These are phyloP conservation scores for Aphis gossypii DNA, from an alignment of 1,140 invertebrate genomes.

Conservation along the genomic window DNA sequence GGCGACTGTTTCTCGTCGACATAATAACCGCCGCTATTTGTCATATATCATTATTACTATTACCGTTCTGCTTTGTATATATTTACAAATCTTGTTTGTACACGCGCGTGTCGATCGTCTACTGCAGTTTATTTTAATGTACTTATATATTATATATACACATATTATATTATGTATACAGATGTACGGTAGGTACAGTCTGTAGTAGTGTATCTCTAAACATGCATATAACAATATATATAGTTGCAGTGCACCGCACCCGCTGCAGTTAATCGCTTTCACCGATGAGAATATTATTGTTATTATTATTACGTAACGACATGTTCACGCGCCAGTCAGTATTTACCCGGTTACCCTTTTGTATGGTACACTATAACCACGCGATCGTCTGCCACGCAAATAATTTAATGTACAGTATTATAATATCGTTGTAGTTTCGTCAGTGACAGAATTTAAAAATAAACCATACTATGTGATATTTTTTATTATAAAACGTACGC, in stretches of 20 bases:
- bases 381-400: not conserved
- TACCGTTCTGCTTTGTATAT: not conserved
- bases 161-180: not conserved
- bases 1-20: not conserved
- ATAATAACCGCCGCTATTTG: constrained; percentile 5
- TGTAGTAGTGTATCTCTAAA: not conserved
- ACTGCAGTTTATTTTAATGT: not conserved
- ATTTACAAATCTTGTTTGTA: constrained; percentile 12
- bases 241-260: not conserved
- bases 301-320: not conserved
- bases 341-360: not conserved
- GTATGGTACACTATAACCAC: not conserved
- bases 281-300: constrained; percentile 15
- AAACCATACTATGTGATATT: no score
- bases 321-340: not conserved
- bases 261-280: not conserved
- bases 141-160: not conserved
- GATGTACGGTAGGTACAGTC: no score
- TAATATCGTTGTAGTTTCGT: no score
- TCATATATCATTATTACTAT: not conserved
- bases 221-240: not conserved
- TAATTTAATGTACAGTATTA: no score
- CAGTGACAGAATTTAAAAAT: no score
- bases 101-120: not conserved
- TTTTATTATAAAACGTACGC: no score